These are phyloP conservation scores for Drosophila subobscura DNA, from an alignment of 1,140 invertebrate species.

Conservation along the genomic window DNA sequence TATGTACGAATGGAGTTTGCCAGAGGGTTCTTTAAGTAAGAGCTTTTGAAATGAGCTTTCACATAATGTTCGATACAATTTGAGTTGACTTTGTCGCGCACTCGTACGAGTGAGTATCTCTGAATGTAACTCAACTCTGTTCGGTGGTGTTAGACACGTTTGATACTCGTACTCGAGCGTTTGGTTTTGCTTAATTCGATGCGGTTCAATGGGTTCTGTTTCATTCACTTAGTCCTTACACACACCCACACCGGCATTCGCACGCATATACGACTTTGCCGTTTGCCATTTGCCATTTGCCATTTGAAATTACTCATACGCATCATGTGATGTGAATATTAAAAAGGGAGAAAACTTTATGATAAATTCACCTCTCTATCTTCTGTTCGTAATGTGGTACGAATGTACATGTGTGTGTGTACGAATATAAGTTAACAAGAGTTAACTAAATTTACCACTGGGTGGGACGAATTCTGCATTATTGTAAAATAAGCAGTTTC, in stretches of 20 bases:
- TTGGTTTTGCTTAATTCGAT: conserved; percentile 36
- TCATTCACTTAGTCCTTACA: conserved; percentile 32
- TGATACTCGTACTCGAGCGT: conserved; percentile 4
- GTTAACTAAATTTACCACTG: too few relatives aligned
- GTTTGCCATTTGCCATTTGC: conserved; percentile 45
- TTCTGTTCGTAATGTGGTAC: not conserved
- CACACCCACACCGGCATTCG: not conserved
- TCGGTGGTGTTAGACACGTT: not conserved
- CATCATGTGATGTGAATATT: conserved; percentile 54
- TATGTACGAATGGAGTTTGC: too few relatives aligned
- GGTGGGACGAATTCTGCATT: too few relatives aligned
- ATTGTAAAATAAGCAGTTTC: too few relatives aligned
- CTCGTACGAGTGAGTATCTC: too few relatives aligned
- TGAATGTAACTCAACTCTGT: not conserved
- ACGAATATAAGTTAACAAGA: too few relatives aligned
- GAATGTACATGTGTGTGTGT: too few relatives aligned
- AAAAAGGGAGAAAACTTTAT: conserved; percentile 47
- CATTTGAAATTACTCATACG: conserved; percentile 63
- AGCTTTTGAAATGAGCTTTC: too few relatives aligned
- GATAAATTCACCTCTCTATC: conserved; percentile 34
- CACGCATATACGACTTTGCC: conserved; percentile 35
- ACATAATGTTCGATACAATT: too few relatives aligned
- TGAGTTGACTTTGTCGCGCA: too few relatives aligned
- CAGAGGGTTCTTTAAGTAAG: too few relatives aligned
- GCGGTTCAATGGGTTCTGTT: conserved; percentile 39